phyloP scores from a whole-genome alignment of 92 coral and sea anemone species.

The Heliopora coerulea region DNA sequence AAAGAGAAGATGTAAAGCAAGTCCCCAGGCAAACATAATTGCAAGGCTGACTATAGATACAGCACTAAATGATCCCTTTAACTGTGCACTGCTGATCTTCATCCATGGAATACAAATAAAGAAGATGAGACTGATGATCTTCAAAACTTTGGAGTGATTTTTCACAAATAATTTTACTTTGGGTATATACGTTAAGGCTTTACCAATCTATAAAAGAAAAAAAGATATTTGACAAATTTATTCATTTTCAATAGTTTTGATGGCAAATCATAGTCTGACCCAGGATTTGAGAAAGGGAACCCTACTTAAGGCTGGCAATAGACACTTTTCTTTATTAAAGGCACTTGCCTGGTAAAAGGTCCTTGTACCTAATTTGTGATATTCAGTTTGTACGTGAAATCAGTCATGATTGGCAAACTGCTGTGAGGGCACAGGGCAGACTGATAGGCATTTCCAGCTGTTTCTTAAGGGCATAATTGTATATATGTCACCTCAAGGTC shows the following conservation, averaged over 20 bases:
- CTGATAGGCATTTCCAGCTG: too few relatives aligned
- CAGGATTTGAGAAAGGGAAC: too few relatives aligned
- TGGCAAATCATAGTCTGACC: too few relatives aligned
- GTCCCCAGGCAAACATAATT: slow-evolving; percentile 80
- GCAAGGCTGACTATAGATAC: slow-evolving; percentile 68
- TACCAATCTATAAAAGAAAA: slow-evolving; percentile 70
- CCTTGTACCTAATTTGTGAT: too few relatives aligned
- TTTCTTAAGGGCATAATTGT: too few relatives aligned
- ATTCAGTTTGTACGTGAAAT: too few relatives aligned
- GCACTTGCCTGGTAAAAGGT: too few relatives aligned
- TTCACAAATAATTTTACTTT: slow-evolving; percentile 69
- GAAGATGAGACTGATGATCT: slow-evolving; percentile 64
- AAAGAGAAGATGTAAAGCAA: slow-evolving; percentile 70
- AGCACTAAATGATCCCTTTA: slow-evolving; percentile 63
- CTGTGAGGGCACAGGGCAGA: too few relatives aligned
- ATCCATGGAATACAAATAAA: slow-evolving; percentile 90
- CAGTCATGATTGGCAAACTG: too few relatives aligned
- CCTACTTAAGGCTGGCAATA: too few relatives aligned
- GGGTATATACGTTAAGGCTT: slow-evolving; percentile 69
- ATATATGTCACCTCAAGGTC: too few relatives aligned
- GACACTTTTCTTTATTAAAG: too few relatives aligned
- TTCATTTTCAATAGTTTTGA: not conserved
- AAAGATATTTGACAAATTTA: not conserved
- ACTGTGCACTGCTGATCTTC: slow-evolving; percentile 89
- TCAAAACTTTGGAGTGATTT: slow-evolving; percentile 68